A percentile compares a stretch with the other conserved stretches of the same genome.
These are phyloP conservation scores for Acanthosepion lycidas DNA, from an alignment of 2,888 invertebrate genomes.

Conservation along the genomic window DNA sequence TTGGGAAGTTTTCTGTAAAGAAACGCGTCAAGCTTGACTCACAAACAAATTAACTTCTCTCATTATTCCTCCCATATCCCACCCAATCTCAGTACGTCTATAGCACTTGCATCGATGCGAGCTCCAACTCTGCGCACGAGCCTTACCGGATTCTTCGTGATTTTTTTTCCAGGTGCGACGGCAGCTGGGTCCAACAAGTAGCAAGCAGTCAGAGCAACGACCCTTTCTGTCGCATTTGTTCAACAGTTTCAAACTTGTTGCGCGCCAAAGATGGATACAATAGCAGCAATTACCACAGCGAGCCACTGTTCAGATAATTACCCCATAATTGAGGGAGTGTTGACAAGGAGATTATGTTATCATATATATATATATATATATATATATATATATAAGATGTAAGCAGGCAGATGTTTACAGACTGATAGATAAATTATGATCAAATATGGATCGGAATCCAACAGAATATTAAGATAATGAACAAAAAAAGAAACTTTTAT, in stretches of 20 bases:
- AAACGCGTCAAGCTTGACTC: not conserved
- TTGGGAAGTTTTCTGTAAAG: not conserved
- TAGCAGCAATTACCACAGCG: not conserved
- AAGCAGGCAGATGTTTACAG: too few relatives aligned
- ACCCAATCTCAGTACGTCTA: too few relatives aligned
- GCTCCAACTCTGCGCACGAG: not conserved
- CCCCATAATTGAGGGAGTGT: not conserved
- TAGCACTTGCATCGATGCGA: too few relatives aligned
- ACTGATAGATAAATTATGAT: too few relatives aligned
- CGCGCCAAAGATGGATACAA: not conserved
- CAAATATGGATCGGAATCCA: too few relatives aligned
- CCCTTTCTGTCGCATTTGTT: not conserved
- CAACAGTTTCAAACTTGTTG: not conserved
- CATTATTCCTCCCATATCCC: not conserved
- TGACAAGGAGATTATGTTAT: not conserved
- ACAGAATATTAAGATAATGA: too few relatives aligned
- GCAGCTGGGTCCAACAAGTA: not conserved
- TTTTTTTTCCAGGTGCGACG: not conserved
- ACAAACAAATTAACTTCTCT: not conserved
- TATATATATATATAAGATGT: too few relatives aligned
- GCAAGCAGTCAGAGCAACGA: not conserved
- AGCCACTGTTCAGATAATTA: not conserved
- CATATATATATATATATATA: too few relatives aligned
- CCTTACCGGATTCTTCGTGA: not conserved
- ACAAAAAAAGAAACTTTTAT: too few relatives aligned